Base-by-base conservation (phyloP, 2,797 vertebrate species). In the Corythornis leucogaster region DNA sequence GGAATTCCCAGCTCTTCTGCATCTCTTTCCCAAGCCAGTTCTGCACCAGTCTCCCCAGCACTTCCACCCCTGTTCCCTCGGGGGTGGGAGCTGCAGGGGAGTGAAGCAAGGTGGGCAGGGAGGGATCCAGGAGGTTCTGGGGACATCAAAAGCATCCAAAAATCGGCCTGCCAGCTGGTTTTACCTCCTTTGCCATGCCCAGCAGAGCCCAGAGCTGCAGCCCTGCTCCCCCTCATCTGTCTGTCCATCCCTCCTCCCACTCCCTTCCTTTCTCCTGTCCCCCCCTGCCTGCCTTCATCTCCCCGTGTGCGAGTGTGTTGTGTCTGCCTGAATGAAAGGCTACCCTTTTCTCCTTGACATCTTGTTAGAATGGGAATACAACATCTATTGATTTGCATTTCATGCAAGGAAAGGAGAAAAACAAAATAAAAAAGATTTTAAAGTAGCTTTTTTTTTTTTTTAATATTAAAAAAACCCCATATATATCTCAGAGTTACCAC, bases 361-460 rank as follows among this genome's bases (percentile, higher is more conserved):
- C 96, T 95, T 96, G 94, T 96, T 96, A 96, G 96, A 93, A 96
- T 96, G 85, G 92, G 97, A 98, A 97, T 97, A 92, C 96, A 94
- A 95, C 94, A 94, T 96, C 97, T 96, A 97, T 97, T 98, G 96
- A 97, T 98, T 97, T 97, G 95, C 97, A 97, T 98, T 97, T 97
- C 91, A 85, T 95, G 89, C 80, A 94, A 95, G 86, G 68, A 93
- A 95, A 85, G 63, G 63, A 16, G 7, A 15, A 16, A 19, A 50
- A 26, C 15, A 50, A 14, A 9, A 33, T 18, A 50, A 30, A 13
- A 42, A 35, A 66, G 91, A 69, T 40, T 40, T 40, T 40, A 33
- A n/a, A 6, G 8, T 45, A 21, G 13, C 5, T 33, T 35, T 25
- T n/a, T 51, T 35, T 16, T 53, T 67, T 40, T 6, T 30, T 30